phyloP scores from a whole-genome alignment of 2,888 invertebrate species.

The Bedellia somnulentella region DNA sequence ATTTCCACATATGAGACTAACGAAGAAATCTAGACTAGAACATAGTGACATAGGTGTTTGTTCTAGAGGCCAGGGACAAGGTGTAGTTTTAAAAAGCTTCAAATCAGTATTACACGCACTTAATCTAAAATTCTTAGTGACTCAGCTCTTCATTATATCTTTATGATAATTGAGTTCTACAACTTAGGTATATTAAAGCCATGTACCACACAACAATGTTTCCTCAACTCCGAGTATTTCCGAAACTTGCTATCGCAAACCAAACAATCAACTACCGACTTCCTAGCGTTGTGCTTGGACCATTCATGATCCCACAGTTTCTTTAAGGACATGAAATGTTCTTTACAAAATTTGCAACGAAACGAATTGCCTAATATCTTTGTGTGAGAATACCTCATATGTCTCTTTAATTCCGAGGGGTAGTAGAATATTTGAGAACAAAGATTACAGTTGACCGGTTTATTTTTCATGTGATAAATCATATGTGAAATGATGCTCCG shows the following conservation, averaged over 20 bases:
- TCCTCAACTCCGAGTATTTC: slow-evolving; percentile 39
- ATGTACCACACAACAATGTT: slow-evolving; percentile 28
- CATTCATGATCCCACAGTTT: slow-evolving; percentile 56
- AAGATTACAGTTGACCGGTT: slow-evolving; percentile 26
- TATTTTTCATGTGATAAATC: slow-evolving; percentile 36
- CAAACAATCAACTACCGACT: slow-evolving; percentile 37
- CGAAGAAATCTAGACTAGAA: too few species aligned
- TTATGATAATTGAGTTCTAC: too few species aligned
- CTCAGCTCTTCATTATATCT: too few species aligned
- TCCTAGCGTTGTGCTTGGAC: slow-evolving; percentile 39
- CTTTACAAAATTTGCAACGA: slow-evolving; percentile 32
- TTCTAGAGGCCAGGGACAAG: too few species aligned
- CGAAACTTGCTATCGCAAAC: slow-evolving; percentile 38
- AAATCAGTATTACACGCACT: too few species aligned
- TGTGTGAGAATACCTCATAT: slow-evolving; percentile 30
- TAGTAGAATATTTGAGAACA: slow-evolving; percentile 40
- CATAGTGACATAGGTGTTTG: too few species aligned
- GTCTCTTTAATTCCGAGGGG: slow-evolving; percentile 43
- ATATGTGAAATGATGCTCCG: slow-evolving; percentile 48
- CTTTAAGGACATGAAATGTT: slow-evolving; percentile 28
- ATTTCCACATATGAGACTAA: too few species aligned
- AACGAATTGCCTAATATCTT: slow-evolving; percentile 19
- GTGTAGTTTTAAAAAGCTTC: too few species aligned
- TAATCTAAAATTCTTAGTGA: too few species aligned
- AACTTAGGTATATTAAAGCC: neutral